A percentile compares a stretch with the other conserved stretches of the same genome.
phyloP scores from a whole-genome alignment of 2,797 vertebrate species.

The Sandelia bainsii region DNA sequence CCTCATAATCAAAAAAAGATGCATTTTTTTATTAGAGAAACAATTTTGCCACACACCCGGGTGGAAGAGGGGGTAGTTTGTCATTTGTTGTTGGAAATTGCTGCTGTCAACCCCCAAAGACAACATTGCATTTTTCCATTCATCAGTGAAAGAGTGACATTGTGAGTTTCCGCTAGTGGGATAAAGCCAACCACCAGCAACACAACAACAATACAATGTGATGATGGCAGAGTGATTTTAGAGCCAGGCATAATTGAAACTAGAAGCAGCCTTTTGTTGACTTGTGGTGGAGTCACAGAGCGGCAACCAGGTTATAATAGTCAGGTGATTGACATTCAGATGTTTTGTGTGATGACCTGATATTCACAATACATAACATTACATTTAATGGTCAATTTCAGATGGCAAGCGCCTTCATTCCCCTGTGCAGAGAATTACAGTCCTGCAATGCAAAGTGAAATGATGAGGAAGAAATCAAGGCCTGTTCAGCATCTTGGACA shows the following conservation, averaged over 20 bases:
- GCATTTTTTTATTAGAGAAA: conserved; percentile 82
- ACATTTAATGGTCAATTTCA: conserved; percentile 65
- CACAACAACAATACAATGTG: conserved; percentile 64
- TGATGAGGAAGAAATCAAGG: conserved; percentile 68
- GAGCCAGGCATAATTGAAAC: conserved; percentile 70
- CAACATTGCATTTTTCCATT: conserved; percentile 78
- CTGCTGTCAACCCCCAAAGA: conserved; percentile 78
- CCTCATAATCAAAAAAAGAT: conserved; percentile 86
- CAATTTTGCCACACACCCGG: conserved; percentile 73
- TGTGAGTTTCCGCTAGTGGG: conserved; percentile 74
- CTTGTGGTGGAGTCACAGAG: conserved; percentile 31
- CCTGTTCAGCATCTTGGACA: conserved; percentile 50
- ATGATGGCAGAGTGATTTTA: conserved; percentile 63
- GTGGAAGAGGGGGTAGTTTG: conserved; percentile 74
- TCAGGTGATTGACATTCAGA: conserved; percentile 70
- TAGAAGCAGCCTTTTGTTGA: conserved; percentile 67
- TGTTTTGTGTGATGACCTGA: conserved; percentile 50
- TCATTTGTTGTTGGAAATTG: conserved; percentile 83
- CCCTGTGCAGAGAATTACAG: conserved; percentile 33
- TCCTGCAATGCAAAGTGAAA: conserved; percentile 57
- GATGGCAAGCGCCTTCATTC: conserved; percentile 45
- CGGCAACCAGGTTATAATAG: conserved; percentile 50
- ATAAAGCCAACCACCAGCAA: conserved; percentile 65
- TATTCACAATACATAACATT: conserved; percentile 33
- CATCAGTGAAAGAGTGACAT: conserved; percentile 80